Percentiles rank a stretch among this genome's conserved stretches.
These are phyloP conservation scores for Calycopis cecrops DNA, from an alignment of 1,140 invertebrate species.

Conservation along the genomic window DNA sequence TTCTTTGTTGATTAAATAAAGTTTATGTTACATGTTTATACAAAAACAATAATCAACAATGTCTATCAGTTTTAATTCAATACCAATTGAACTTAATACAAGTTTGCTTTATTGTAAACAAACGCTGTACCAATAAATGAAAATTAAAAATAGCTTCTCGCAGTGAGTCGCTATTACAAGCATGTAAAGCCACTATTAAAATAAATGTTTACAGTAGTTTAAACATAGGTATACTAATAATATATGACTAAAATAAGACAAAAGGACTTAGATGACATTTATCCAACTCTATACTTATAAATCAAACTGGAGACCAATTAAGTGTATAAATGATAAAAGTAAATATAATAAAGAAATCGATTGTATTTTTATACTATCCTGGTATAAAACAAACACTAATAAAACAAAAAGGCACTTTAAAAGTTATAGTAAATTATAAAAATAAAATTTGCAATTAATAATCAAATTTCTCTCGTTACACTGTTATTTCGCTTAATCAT, in stretches of 20 bases:
- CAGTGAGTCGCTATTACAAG: background rate
- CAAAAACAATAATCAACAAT: slow-evolving; percentile 44
- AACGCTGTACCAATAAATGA: slow-evolving; percentile 6
- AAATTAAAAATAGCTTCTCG: background rate
- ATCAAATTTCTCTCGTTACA: slow-evolving; percentile 67
- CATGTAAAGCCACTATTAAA: slow-evolving; percentile 5
- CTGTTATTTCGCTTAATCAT: slow-evolving; percentile 63
- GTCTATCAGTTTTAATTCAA: slow-evolving; percentile 62
- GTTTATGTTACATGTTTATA: slow-evolving; percentile 1
- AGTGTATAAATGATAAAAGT: background rate
- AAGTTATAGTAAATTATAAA: slow-evolving; percentile 39
- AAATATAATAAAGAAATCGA: slow-evolving; percentile 6
- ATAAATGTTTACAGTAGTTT: slow-evolving; percentile 8
- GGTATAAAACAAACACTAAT: slow-evolving; percentile 29
- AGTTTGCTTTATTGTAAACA: slow-evolving; percentile 40
- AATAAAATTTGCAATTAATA: slow-evolving; percentile 47
- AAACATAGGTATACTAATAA: slow-evolving; percentile 7
- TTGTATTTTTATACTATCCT: slow-evolving; percentile 25
- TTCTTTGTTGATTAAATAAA: background rate
- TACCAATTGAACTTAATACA: slow-evolving; percentile 47
- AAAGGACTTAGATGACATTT: slow-evolving; percentile 1
- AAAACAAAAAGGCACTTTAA: slow-evolving; percentile 43
- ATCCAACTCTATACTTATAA: background rate
- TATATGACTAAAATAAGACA: slow-evolving; percentile 2
- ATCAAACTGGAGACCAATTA: background rate